These are phyloP conservation scores for Microchrysa polita DNA, from an alignment of 2,888 invertebrate genomes.

Conservation along the genomic window DNA sequence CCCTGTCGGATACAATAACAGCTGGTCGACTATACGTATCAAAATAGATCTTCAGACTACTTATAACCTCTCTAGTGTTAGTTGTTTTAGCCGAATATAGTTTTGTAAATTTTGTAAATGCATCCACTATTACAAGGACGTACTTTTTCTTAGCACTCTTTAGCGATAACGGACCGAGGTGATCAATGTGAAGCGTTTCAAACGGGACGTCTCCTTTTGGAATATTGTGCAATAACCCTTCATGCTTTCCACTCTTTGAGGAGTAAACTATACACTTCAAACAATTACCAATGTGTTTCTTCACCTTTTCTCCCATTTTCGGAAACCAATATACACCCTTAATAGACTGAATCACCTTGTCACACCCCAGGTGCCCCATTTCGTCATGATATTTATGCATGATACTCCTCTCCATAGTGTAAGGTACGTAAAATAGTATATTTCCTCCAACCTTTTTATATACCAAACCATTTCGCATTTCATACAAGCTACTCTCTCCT, in stretches of 20 bases:
- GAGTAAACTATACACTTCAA: slow-evolving; percentile 46
- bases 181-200: slow-evolving; percentile 36
- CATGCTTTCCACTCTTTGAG: slow-evolving; percentile 47
- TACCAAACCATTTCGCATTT: too few relatives aligned
- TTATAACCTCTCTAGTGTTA: slow-evolving; percentile 48
- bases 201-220: slow-evolving; percentile 53
- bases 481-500: too few relatives aligned
- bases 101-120: slow-evolving; percentile 37
- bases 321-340: slow-evolving; percentile 56
- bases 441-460: not conserved
- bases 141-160: slow-evolving; percentile 11
- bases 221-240: slow-evolving; percentile 52
- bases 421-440: slow-evolving; percentile 51
- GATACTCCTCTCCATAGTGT: slow-evolving; percentile 52
- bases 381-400: slow-evolving; percentile 54
- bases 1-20: slow-evolving; percentile 30
- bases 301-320: slow-evolving; percentile 52
- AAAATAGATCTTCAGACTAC: slow-evolving; percentile 31
- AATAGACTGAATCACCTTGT: slow-evolving; percentile 54
- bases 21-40: slow-evolving; percentile 12
- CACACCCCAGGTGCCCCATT: slow-evolving; percentile 56
- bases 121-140: slow-evolving; percentile 23
- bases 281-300: slow-evolving; percentile 47
- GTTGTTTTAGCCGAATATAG: slow-evolving; percentile 26
- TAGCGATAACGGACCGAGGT: slow-evolving; percentile 42